Base-by-base conservation (phyloP, 2,888 invertebrate genomes). In the Conops quadrifasciatus region DNA sequence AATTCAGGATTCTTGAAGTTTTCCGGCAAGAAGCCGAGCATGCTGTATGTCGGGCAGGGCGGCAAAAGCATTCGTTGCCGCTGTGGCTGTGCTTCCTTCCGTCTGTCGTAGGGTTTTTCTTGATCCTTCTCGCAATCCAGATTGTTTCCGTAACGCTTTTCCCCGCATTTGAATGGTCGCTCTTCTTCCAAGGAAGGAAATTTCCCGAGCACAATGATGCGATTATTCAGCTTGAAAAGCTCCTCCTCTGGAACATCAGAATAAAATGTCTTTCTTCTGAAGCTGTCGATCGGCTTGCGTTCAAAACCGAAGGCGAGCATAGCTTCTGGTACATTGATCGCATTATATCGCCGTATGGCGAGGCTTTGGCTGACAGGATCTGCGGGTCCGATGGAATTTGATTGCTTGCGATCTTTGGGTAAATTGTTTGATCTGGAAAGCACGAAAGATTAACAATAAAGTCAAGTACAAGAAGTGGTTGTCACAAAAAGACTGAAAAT, bases 301-400 rank as follows among this genome's bases (percentile, higher is more conserved):
- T 84, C 82, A 72, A 88, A 89, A 1, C 89, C 90, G 74, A 87
- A 89, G 4, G 87, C 81, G 9, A 90, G 77, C 74, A 85, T 86
- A 11, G 88, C 88, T 78, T 89, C 89, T 0, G 86, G 85, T 7
- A 86, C 82, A 24, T 81, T 80, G 56, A 85, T 83, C 11, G 86
- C 82, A 64, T 85, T 86, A 19, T 83, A 84, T 15, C 85, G 81
- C 72, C 86, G 86, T 59, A 84, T 81, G 1, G 88, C 87, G 21
- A 88, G 75, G 5, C 85, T 82, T 19, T 88, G 79, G 53, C 88
- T 88, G 1, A 88, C 87, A 9, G 88, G 85, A 81, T 88, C 88
- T 0, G 88, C 88, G 7, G 88, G 85, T 11, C 49, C 19, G 49
- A 49, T 15, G 49, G 19, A 58, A 2, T 78, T 78, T 36, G 36